Conservation (phyloP, 37 sponge, comb jelly and placozoan genomes). For the Theonella swinhoei region DNA sequence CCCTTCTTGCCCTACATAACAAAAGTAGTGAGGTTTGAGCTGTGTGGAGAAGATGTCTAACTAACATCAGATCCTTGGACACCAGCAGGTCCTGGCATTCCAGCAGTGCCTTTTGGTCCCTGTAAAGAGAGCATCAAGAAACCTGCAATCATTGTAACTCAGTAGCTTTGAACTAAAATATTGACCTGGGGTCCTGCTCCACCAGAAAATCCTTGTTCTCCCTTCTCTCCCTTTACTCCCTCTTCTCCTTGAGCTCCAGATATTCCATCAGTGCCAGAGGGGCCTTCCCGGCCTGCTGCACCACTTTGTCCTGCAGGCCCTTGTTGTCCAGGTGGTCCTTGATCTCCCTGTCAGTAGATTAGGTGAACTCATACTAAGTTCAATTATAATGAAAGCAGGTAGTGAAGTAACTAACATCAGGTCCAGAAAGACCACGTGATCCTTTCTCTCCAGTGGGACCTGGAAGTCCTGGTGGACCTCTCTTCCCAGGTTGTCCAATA, state of each 20-base stretch:
- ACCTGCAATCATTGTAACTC: background rate
- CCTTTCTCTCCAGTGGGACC: constrained; percentile 34
- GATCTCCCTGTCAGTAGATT: constrained; percentile 31
- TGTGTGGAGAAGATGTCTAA: background rate
- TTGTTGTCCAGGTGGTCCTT: constrained; percentile 39
- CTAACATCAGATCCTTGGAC: constrained; percentile 37
- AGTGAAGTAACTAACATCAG: constrained; percentile 29
- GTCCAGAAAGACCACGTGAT: constrained; percentile 33
- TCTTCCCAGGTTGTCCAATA: constrained; percentile 13
- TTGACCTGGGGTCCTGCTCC: background rate
- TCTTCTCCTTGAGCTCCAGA: constrained; percentile 28
- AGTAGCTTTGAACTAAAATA: background rate
- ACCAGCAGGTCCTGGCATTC: constrained; percentile 44
- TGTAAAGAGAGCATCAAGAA: background rate
- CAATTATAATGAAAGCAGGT: background rate
- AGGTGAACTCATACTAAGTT: background rate
- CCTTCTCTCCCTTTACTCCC: constrained; percentile 46
- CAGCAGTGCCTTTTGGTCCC: constrained; percentile 21
- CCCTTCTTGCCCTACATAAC: constrained; percentile 32
- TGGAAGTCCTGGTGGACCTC: constrained; percentile 23
- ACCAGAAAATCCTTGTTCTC: constrained; percentile 42
- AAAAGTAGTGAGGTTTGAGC: background rate
- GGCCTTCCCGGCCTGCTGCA: constrained; percentile 51
- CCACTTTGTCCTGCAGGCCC: constrained; percentile 58
- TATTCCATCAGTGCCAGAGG: constrained; percentile 46